These are phyloP conservation scores for Hetaerina americana DNA, from an alignment of 1,140 invertebrate genomes.

Conservation along the genomic window DNA sequence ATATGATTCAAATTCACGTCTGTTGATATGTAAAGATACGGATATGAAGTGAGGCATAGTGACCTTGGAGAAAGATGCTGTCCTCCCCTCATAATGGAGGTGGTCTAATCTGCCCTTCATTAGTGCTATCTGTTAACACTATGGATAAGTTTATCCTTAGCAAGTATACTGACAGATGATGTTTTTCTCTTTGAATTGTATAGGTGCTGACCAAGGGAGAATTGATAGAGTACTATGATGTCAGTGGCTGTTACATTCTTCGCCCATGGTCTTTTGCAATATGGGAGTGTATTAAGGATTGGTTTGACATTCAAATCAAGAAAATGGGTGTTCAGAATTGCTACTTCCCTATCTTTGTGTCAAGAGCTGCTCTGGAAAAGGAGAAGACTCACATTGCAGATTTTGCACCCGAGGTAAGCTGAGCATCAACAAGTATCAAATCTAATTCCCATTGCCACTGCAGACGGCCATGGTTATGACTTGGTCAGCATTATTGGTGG, in stretches of 20 bases:
- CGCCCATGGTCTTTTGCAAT: conserved; percentile 94
- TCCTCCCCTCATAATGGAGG: too few relatives aligned
- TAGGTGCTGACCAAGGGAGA: conserved; percentile 90
- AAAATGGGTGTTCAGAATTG: conserved; percentile 89
- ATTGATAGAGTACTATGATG: conserved; percentile 99
- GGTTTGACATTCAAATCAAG: conserved; percentile 84
- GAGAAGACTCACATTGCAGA: conserved; percentile 96
- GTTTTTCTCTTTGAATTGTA: neutral
- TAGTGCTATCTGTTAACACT: too few relatives aligned
- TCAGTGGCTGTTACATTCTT: conserved; percentile 96
- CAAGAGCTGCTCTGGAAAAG: conserved; percentile 73
- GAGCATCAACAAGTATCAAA: neutral
- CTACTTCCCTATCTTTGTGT: conserved; percentile 98
- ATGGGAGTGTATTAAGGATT: conserved; percentile 86
- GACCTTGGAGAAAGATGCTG: too few relatives aligned
- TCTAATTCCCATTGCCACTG: neutral
- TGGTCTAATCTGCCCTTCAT: too few relatives aligned
- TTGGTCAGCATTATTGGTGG: too few relatives aligned
- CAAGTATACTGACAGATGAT: too few relatives aligned
- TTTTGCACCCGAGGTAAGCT: conserved; percentile 85
- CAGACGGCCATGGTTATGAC: too few relatives aligned
- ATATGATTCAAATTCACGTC: too few relatives aligned
- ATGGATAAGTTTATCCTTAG: too few relatives aligned
- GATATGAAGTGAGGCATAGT: too few relatives aligned
- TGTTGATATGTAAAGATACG: too few relatives aligned